Evolutionary conservation across 2,888 invertebrate genomes (phyloP).

Genomic region (Eulithis prunata): DNA sequence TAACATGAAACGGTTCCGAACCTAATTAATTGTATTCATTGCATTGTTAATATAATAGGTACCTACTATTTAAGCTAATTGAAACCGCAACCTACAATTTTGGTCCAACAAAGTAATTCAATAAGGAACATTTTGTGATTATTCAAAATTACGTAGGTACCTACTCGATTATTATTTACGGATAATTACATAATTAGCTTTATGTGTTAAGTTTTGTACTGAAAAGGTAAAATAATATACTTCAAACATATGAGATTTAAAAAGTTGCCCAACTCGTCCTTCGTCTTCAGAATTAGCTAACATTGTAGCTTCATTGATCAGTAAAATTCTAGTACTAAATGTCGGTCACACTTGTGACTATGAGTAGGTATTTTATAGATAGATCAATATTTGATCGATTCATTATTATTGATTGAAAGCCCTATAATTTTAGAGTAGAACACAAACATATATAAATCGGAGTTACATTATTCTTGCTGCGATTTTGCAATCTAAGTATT

Average conservation of each 20-base stretch:
- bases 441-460: constrained; percentile 4
- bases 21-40: constrained; percentile 15
- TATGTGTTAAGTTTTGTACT: not conserved
- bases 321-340: constrained; percentile 51
- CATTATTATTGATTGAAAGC: constrained; percentile 55
- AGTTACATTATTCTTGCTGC: not conserved
- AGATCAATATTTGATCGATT: constrained; percentile 46
- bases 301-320: constrained; percentile 29
- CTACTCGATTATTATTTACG: not conserved
- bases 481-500: not conserved
- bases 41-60: constrained; percentile 1
- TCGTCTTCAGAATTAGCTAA: constrained; percentile 11
- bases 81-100: constrained; percentile 4
- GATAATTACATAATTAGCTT: not conserved
- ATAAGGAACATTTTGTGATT: not conserved
- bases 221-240: too few relatives aligned
- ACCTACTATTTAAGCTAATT: constrained; percentile 6
- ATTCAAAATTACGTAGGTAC: not conserved
- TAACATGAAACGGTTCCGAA: constrained; percentile 21
- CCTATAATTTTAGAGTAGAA: constrained; percentile 43
- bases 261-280: constrained; percentile 21
- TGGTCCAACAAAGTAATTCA: not conserved
- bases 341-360: constrained; percentile 47
- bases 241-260: not conserved
- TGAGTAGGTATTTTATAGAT: not conserved